Conservation (phyloP, 2,888 invertebrate species). For the Drosophila seclusa region DNA sequence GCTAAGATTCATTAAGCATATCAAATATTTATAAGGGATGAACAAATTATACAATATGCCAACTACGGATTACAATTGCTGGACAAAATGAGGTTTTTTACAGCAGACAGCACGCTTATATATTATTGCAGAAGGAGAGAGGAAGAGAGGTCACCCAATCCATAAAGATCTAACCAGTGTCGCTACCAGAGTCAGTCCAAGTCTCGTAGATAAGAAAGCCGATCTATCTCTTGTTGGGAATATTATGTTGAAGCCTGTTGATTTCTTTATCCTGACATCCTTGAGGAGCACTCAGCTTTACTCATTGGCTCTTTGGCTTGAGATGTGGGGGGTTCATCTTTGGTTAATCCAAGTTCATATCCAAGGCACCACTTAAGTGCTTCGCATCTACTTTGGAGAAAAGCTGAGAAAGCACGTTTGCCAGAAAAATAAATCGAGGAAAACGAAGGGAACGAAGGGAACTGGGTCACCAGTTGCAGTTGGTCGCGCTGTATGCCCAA, state of each 20-base stretch:
- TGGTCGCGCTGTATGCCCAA: slow-evolving; percentile 36
- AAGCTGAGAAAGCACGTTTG: slow-evolving; percentile 19
- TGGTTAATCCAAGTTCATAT: slow-evolving; percentile 6
- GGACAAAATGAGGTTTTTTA: background rate
- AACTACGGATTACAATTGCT: background rate
- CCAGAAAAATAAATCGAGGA: slow-evolving; percentile 11
- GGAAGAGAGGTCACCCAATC: background rate
- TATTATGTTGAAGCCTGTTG: background rate
- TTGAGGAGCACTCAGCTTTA: background rate
- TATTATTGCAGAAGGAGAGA: background rate
- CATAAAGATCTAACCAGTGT: background rate
- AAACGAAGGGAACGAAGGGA: slow-evolving; percentile 29
- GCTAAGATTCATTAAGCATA: slow-evolving; percentile 44
- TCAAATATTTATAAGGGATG: background rate
- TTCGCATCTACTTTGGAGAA: background rate
- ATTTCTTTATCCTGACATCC: background rate
- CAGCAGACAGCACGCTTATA: background rate
- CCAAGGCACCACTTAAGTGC: slow-evolving; percentile 10
- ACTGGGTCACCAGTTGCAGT: slow-evolving; percentile 74
- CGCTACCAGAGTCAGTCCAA: background rate
- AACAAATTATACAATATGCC: background rate
- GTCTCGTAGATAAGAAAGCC: too few species aligned
- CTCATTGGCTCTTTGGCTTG: background rate
- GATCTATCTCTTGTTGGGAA: background rate
- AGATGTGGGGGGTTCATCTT: background rate